Base-by-base conservation (phyloP, 1,140 invertebrate genomes). In the Manduca sexta region DNA sequence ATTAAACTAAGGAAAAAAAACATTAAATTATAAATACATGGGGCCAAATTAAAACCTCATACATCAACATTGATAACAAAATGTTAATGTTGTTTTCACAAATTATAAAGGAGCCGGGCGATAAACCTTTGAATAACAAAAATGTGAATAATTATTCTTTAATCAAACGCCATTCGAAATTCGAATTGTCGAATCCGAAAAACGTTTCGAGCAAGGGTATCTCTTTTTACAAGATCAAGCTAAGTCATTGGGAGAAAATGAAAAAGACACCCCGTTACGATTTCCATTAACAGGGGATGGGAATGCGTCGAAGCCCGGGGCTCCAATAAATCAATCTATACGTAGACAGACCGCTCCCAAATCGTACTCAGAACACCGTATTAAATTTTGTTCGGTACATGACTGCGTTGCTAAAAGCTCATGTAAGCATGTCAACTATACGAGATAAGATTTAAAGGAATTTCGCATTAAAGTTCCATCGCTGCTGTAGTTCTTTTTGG, bases 251-350 rank as follows among this genome's bases (percentile, higher is more conserved):
- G 52, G 56, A 49, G 53, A 66, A 72, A 74, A 69, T 69, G 64
- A 69, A 70, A 64, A 61, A 69, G 63, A 64, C 64, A 65, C 62
- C 55, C 64, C 55, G 56, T 65, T 70, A 62, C 65, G 61, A 66
- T 63, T 71, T 74, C 73, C 70, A 76, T 76, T 78, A 78, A 72
- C 64, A 65, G 60, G 37, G n/a, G 67, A 60, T 61, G 67, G 65
- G 68, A 68, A 69, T 69, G 60, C 62, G 68, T 64, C 33, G 54
- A 52, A 64, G 61, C 56, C 60, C 42, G 34, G 44, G 55, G 52
- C 52, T 46, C 52, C 60, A 58, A 74, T 76, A 74, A 74, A 76
- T 76, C 70, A 69, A 68, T 74, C 64, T 64, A 37, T 40, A 17
- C 18, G 45, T 17, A 55, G 45, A 56, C 46, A 58, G 49, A 56